Base-by-base conservation (phyloP, 2,888 invertebrate genomes). In the Agriotes lineatus region DNA sequence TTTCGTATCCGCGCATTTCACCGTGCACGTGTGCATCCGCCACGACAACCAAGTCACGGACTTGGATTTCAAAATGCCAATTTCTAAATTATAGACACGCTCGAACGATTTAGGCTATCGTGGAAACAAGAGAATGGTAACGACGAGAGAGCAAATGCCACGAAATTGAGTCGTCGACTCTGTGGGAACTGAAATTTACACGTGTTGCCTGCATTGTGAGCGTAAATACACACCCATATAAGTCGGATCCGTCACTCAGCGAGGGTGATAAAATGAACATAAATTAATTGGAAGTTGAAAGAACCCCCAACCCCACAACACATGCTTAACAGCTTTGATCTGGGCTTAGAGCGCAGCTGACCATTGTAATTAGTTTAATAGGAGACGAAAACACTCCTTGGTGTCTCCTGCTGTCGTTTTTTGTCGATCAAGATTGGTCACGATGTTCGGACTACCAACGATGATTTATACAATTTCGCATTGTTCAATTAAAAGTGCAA, bases 11-110 rank as follows among this genome's bases (percentile, higher is more conserved):
- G 63, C 60, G 61, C 69, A 74, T 74, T 74, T 75, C 74, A 76
- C 76, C 64, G 69, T 78, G 78, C 79, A 79, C 79, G 79, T 79
- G 79, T 78, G 76, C 74, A 75, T 73, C 76, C 73, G 76, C 74
- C 69, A 71, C 65, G 72, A 73, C 74, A 75, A 57, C 44, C 67
- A 66, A 72, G 77, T 77, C 78, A 78, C 76, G 78, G 75, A 75
- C 76, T 78, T 77, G 73, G 73, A 77, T 78, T 78, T 77, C 73
- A 77, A 79, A 79, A 77, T 73, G 74, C 74, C 77, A 77, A 78
- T 79, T 78, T 78, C 76, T 76, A 78, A 75, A 76, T 75, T 74
- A 71, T 71, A 66, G 72, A 70, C 73, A 75, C 73, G 75, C 70
- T 75, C 58, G 70, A 71, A 52, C 70, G 73, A 72, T 66, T 67